Base-by-base conservation (phyloP, 2,113 vertebrate genomes). In the Rhea pennata region DNA sequence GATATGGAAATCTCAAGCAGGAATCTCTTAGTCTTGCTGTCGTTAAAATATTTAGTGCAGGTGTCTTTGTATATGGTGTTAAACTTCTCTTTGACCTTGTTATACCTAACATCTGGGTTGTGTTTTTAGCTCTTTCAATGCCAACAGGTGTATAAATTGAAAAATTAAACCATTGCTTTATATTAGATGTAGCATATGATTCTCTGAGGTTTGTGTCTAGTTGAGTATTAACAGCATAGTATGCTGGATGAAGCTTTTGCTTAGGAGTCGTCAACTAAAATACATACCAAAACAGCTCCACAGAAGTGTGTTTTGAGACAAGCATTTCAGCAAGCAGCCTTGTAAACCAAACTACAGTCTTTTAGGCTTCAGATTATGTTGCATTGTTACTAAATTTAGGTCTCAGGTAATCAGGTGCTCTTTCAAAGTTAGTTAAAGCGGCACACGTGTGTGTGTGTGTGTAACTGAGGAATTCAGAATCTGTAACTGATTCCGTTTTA, bases 71-170 rank as follows among this genome's bases (percentile, higher is more conserved):
- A 40, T 21, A 7, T 7, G 16, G 82, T 7, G 66, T 90, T 84
- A 65, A 78, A 91, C 66, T 75, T 40, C 2, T 73, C 90, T 70
- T 36, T 91, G 88, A 82, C 96, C 93, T 87, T 29, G 27, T 53
- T 92, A 87, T 84, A 1, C 56, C 70, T 82, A 51, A 62, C 96
- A 96, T 96, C 94, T 96, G 95, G 92, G 59, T 66, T 86, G 86
- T 72, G 81, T 82, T 93, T 86, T 72, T 29, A 58, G 84, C 91
- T 40, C 71, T 84, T 39, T 17, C 89, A 5, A 39, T 48, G 72
- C 85, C 75, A 42, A 10, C 95, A 95, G 96, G 95, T 95, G 95
- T 4, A 73, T 39, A 14, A 10, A 1, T 16, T 3, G 66, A 84
- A 24, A 40, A 26, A 3, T 56, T 64, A 46, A 5, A 61, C 62